Evolutionary conservation across 2,113 vertebrate species (phyloP).

Genomic region (Megaceryle torquata): DNA sequence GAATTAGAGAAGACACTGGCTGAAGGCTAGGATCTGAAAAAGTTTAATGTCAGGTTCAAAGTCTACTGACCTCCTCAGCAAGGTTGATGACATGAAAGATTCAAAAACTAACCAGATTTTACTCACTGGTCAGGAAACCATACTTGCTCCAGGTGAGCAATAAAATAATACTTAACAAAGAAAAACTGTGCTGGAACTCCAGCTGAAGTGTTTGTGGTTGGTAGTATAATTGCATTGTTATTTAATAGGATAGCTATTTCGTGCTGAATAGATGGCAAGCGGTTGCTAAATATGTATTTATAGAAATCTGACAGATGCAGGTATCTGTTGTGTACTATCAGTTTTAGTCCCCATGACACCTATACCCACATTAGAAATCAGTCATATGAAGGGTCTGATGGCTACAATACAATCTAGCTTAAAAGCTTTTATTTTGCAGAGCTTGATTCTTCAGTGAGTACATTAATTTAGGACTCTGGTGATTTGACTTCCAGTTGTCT

Average conservation of each 20-base stretch:
- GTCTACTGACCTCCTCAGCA: background rate
- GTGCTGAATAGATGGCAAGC: background rate
- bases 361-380: background rate
- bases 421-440: background rate
- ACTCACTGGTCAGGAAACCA: background rate
- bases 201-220: background rate
- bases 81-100: background rate
- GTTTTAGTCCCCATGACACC: background rate
- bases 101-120: background rate
- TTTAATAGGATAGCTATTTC: conserved; percentile 12
- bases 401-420: background rate
- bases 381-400: accelerated
- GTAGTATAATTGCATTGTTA: background rate
- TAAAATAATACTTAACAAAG: background rate
- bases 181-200: background rate
- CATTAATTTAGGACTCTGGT: background rate
- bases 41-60: background rate
- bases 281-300: conserved; percentile 10
- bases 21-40: background rate
- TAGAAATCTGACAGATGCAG: conserved; percentile 18
- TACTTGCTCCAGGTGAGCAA: background rate
- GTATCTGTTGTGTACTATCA: background rate
- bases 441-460: background rate
- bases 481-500: background rate
- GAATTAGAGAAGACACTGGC: background rate